Base-by-base conservation (phyloP, 2,797 vertebrate genomes). In the Hephaestus fuliginosus region DNA sequence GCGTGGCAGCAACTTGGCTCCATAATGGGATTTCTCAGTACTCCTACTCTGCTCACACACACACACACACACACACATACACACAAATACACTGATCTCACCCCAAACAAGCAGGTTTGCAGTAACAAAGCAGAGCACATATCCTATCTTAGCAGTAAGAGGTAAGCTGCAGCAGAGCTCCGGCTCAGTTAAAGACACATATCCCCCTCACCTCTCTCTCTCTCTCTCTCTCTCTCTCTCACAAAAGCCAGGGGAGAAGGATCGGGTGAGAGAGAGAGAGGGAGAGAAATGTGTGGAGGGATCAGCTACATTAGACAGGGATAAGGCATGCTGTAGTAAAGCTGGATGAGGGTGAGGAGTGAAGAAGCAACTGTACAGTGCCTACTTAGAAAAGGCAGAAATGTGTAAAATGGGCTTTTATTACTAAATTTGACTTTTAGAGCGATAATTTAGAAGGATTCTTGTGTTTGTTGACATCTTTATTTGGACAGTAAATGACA, bases 21-120 rank as follows among this genome's bases (percentile, higher is more conserved):
- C 86, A 87, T 95, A 95, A 95, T 95, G 90, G 94, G 95, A 95
- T 96, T 96, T 94, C 75, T 90, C 91, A 87, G 85, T 88, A 82
- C 88, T 91, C 85, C 87, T 90, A 70, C 86, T 83, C 86, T 64
- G 65, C 81, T 57, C 65, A 39, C 43, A 55, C 64, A 72, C 68
- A 84, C 72, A 30, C 41, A 81, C 78, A 81, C 76, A 86, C 76
- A 84, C 84, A 77, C 65, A 74, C 75, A 25, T 20, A 81, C 82
- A 80, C 70, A 87, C 76, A 85, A 44, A 90, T 13, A 86, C 85
- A 87, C 83, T 76, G 86, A 91, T 90, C 88, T 85, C 86, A 81
- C 85, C 87, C 90, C 88, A 92, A 92, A 92, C 92, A 93, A 92
- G 90, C 93, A 93, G 93, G 93, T 93, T 93, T 91, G 89, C 85